These are phyloP conservation scores for Fopius arisanus DNA, from an alignment of 1,140 invertebrate genomes.

Conservation along the genomic window DNA sequence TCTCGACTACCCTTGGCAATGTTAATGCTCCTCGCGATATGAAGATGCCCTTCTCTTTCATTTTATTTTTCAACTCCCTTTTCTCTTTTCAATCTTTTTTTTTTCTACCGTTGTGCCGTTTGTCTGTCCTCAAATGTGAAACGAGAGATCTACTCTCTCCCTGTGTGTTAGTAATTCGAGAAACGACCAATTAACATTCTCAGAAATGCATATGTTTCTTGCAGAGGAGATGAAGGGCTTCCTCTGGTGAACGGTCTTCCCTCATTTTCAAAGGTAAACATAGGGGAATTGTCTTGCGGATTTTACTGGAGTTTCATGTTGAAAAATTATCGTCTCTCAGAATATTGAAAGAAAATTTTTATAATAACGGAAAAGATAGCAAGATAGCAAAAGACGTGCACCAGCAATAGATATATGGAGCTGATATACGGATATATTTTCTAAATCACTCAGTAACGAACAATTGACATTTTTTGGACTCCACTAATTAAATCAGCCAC, in stretches of 20 bases:
- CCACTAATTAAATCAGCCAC: no score
- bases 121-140: constrained; percentile 15
- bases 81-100: background rate
- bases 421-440: no score
- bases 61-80: background rate
- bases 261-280: constrained; percentile 13
- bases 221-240: background rate
- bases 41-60: constrained; percentile 4
- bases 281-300: background rate
- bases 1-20: constrained; percentile 14
- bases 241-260: constrained; percentile 21
- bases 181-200: constrained; percentile 40
- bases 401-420: no score
- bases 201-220: constrained; percentile 39
- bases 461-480: no score
- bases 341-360: no score
- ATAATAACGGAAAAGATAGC: no score
- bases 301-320: background rate
- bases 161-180: constrained; percentile 36
- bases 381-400: no score
- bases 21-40: constrained; percentile 29
- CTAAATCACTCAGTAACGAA: no score
- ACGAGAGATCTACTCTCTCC: background rate
- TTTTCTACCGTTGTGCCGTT: background rate
- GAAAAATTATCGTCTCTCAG: background rate